Base-by-base conservation (phyloP, 2,888 invertebrate genomes). In the Chrysina gloriosa region DNA sequence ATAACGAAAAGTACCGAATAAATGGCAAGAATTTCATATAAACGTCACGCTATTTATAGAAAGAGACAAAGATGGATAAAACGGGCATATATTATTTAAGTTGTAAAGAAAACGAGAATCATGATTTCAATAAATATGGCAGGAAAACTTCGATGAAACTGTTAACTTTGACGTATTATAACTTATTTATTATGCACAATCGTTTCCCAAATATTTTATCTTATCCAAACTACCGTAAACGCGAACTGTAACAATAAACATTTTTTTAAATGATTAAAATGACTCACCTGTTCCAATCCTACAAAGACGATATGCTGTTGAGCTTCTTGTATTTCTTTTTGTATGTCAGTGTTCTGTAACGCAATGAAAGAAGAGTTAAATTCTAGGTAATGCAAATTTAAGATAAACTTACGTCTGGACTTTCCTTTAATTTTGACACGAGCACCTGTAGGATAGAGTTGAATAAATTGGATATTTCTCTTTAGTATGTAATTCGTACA, bases 261-360 rank as follows among this genome's bases (percentile, higher is more conserved):
- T 21, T 63, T 19, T 63, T 56, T 14, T 5, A 58, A 48, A 61
- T n/a, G n/a, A n/a, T 34, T 63, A 29, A n/a, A 61, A 21, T 61
- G 54, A 66, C 71, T 74, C 77, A 82, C 83, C 80, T 83, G 84
- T 73, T 80, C 80, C 61, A 82, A 72, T 42, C 83, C 84, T 50
- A 82, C 77, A 50, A 75, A 72, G 58, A 82, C 75, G 54, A 84
- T 82, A 61, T 80, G 76, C 69, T 80, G 78, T 71, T 83, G 81
- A n/a, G 80, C 78, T 67, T 78, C 76, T 66, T 77, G 74, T 54
- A 83, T 76, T 72, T 79, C 76, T 52, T 77, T 77, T 72, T 80
- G 79, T 21, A 82, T 65, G 64, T 81, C 78, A 29, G 61, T 64
- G 58, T 68, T 68, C 64, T 64, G 61, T 50, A 47, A 58, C 42